These are phyloP conservation scores for Onchidella celtica DNA, from an alignment of 2,888 invertebrate genomes.

Conservation along the genomic window DNA sequence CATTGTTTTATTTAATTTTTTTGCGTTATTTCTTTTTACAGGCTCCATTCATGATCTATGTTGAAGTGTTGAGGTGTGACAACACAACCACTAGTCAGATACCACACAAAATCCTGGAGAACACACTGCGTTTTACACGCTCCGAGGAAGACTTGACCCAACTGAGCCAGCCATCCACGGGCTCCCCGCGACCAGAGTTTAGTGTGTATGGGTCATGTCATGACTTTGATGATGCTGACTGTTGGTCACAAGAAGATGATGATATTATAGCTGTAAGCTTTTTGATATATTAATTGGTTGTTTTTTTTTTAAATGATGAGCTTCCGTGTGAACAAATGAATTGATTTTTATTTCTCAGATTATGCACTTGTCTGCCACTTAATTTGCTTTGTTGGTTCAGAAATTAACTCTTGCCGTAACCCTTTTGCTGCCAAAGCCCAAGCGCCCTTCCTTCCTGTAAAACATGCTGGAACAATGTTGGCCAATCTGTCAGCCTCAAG, in stretches of 20 bases:
- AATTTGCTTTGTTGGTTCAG: no score
- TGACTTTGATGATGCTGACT: constrained; percentile 83
- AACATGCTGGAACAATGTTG: no score
- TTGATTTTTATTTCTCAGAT: no score
- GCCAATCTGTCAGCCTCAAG: no score
- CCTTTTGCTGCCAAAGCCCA: no score
- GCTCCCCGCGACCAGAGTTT: constrained; percentile 72
- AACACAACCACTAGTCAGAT: constrained; percentile 91
- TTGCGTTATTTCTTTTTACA: no score
- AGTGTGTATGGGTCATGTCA: constrained; percentile 68
- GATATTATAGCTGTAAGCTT: constrained; percentile 87
- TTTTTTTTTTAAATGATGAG: neutral
- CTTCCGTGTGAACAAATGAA: no score
- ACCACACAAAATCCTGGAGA: constrained; percentile 87
- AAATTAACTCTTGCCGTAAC: no score
- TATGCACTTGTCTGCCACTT: no score
- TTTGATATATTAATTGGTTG: neutral
- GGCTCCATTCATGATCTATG: constrained; percentile 99
- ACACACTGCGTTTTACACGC: constrained; percentile 90
- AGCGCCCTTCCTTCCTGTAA: no score
- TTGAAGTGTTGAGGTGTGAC: constrained; percentile 95
- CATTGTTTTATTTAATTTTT: no score
- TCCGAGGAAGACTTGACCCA: constrained; percentile 92
- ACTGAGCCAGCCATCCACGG: constrained; percentile 54
- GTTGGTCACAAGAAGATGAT: constrained; percentile 98